Evolutionary conservation across 1,140 invertebrate genomes (phyloP), one percentile per base, ranked within the genome.

Genomic region (Goniozus legneri): DNA sequence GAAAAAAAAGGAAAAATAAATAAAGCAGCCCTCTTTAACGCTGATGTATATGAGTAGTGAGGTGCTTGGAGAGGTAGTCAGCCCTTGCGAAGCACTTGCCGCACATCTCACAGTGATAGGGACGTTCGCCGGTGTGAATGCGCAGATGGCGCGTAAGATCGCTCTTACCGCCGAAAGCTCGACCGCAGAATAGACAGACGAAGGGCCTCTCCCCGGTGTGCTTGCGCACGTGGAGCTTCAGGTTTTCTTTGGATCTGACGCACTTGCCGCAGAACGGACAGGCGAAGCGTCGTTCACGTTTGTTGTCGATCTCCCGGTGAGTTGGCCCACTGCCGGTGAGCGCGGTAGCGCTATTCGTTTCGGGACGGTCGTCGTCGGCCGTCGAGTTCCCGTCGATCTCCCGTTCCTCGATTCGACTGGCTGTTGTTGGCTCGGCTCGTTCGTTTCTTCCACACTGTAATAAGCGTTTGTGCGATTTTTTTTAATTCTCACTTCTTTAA

Each of bases 211-310:
- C 89, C 1, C 90, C 90, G 0, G 90, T 93, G 65, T 93, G 91
- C 60, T 92, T 93, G 18, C 91, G 78, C 2, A 92, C 89, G 69
- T 93, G 91, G 36, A 92, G 73, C 68, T 92, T 91, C 13, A 94
- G 76, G 64, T 92, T 92, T 72, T 92, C 89, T 66, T 91, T 91
- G 6, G 88, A 90, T 16, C 89, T 79, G 3, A 94, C 91, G 61
- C 88, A 91, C 67, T 92, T 93, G 35, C 89, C 88, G 65, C 91
- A 93, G 60, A 91, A 92, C 1, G 89, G 89, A 65, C 90, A 92
- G 3, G 89, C 87, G 63, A 92, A 92, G 40, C 85, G 77, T 1
- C 76, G 67, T 27, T 79, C 77, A 35, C 72, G 67, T 27, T 69
- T 50, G 33, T 76, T 71, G 16, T 56, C 62, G 0, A 46, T 31